These are phyloP conservation scores for Cryptophagus acutangulus DNA, from an alignment of 2,888 invertebrate species.

Conservation along the genomic window DNA sequence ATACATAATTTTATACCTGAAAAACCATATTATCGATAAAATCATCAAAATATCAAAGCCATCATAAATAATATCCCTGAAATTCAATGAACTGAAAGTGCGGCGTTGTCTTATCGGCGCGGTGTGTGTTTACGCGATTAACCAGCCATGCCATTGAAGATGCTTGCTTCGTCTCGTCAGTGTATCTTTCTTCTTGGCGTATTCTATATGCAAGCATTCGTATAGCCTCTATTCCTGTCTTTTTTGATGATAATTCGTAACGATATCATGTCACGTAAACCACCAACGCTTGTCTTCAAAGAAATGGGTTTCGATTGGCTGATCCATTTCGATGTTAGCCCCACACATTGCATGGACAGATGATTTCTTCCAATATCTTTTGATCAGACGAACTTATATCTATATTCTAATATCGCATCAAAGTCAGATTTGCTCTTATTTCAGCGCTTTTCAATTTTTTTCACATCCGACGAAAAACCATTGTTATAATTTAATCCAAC, in stretches of 20 bases:
- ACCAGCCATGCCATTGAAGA: conserved; percentile 27
- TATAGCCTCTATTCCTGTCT: conserved; percentile 18
- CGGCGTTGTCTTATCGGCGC: conserved; percentile 28
- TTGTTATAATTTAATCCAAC: too few relatives aligned
- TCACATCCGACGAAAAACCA: too few relatives aligned
- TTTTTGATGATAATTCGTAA: conserved; percentile 32
- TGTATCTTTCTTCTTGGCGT: conserved; percentile 11
- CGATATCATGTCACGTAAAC: conserved; percentile 35
- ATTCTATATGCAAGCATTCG: too few relatives aligned
- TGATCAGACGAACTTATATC: too few relatives aligned
- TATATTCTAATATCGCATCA: too few relatives aligned
- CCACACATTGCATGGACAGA: conserved; percentile 19
- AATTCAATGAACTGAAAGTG: conserved; percentile 28
- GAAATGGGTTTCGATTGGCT: conserved; percentile 17
- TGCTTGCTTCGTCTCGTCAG: conserved; percentile 10
- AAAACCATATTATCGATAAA: conserved; percentile 22
- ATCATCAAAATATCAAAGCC: conserved; percentile 25
- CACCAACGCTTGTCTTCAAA: conserved; percentile 22
- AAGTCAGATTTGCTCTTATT: too few relatives aligned
- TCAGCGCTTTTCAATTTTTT: too few relatives aligned
- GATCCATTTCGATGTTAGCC: conserved; percentile 15
- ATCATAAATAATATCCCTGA: conserved; percentile 22
- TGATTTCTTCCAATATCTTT: conserved; percentile 20
- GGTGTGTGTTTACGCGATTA: conserved; percentile 28
- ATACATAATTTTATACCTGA: conserved; percentile 20